Conservation (phyloP, 2,888 invertebrate species). For the Cepaea hortensis region DNA sequence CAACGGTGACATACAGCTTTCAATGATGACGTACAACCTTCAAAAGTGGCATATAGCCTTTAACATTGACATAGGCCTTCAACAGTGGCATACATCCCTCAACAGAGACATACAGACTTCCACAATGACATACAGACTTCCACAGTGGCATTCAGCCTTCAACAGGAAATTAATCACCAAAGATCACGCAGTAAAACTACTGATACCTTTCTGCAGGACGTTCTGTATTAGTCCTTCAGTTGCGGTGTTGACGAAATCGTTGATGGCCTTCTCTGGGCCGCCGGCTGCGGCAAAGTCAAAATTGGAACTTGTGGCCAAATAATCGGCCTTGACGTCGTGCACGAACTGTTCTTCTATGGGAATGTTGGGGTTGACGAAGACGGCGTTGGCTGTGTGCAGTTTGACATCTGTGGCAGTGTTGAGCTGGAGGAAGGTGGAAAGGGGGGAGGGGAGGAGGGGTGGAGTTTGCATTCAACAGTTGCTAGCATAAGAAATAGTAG, state of each 20-base stretch:
- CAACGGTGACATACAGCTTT: too few species aligned
- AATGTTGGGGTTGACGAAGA: conserved; percentile 17
- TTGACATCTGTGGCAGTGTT: conserved; percentile 9
- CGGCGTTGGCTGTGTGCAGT: conserved; percentile 29
- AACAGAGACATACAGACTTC: neutral
- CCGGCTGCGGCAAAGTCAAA: conserved; percentile 29
- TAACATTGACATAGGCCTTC: too few species aligned
- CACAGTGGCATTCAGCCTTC: neutral
- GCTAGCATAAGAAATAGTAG: too few species aligned
- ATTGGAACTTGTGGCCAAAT: neutral
- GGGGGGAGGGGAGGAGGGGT: too few species aligned
- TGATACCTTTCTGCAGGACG: neutral
- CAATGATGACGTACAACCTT: too few species aligned
- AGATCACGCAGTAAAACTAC: neutral
- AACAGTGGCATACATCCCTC: too few species aligned
- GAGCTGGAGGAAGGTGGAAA: neutral
- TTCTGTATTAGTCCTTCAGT: conserved; percentile 19
- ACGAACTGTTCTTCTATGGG: neutral
- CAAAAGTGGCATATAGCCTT: too few species aligned
- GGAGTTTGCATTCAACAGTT: too few species aligned
- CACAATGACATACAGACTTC: neutral
- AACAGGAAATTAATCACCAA: neutral
- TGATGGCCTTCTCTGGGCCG: conserved; percentile 27
- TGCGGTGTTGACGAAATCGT: conserved; percentile 1
- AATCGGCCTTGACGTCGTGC: conserved; percentile 1